Conservation (phyloP, 2,888 invertebrate species). For the Tigriopus californicus region DNA sequence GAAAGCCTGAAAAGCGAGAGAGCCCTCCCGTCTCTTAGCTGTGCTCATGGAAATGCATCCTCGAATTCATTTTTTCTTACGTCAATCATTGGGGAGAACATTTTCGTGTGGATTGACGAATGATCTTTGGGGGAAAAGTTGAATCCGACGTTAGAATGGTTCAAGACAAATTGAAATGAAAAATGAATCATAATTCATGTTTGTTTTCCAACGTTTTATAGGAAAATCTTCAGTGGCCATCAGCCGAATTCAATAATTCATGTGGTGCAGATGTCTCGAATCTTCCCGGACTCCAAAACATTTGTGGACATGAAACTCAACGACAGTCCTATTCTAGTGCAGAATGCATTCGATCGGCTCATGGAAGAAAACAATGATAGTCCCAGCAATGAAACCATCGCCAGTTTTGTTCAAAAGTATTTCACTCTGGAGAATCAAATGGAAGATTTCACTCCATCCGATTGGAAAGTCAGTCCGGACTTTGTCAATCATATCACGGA, state of each 20-base stretch:
- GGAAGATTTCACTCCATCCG: slow-evolving; percentile 17
- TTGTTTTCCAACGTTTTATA: too few species aligned
- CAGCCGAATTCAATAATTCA: not conserved
- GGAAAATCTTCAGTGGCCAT: too few species aligned
- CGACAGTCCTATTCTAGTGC: slow-evolving; percentile 36
- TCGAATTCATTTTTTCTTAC: too few species aligned
- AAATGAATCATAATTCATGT: too few species aligned
- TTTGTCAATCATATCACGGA: slow-evolving; percentile 15
- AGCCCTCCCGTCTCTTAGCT: too few species aligned
- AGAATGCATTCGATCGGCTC: slow-evolving; percentile 38
- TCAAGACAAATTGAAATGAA: too few species aligned
- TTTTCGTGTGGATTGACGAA: too few species aligned
- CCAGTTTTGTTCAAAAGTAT: slow-evolving; percentile 17
- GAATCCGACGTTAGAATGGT: too few species aligned
- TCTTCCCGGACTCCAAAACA: slow-evolving; percentile 5
- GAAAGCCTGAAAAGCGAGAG: too few species aligned
- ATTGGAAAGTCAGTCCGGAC: slow-evolving; percentile 18
- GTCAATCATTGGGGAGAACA: too few species aligned
- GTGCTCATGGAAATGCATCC: too few species aligned
- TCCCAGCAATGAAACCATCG: slow-evolving; percentile 20
- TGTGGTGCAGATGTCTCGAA: not conserved
- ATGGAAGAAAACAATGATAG: slow-evolving; percentile 24
- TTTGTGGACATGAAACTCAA: slow-evolving; percentile 19
- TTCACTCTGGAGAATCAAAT: slow-evolving; percentile 18
- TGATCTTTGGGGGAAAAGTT: too few species aligned